phyloP scores from a whole-genome alignment of 2,888 invertebrate genomes.

The Luperina testacea region DNA sequence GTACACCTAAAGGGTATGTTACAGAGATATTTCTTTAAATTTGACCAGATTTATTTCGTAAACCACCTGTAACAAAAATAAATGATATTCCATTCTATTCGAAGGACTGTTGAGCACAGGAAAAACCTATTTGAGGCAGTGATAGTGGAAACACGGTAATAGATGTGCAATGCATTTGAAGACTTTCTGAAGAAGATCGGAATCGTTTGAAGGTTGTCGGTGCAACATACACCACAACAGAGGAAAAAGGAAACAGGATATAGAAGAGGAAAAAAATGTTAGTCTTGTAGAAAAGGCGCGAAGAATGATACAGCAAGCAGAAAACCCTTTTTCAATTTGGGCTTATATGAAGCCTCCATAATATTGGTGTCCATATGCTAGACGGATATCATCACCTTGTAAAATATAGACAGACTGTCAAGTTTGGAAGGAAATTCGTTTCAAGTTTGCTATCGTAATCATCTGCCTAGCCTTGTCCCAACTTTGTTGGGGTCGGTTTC shows the following conservation, averaged over 20 bases:
- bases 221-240: neutral
- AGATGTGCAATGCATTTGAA: neutral
- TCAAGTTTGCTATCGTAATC: conserved; percentile 24
- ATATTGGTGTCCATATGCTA: neutral
- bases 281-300: neutral
- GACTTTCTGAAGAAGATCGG: neutral
- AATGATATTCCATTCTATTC: neutral
- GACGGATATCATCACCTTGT: neutral
- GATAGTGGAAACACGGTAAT: neutral
- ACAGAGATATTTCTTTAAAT: neutral
- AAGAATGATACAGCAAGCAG: neutral
- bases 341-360: neutral
- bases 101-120: neutral
- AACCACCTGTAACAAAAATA: neutral
- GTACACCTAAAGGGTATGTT: no score
- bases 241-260: no score
- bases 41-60: neutral
- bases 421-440: conserved; percentile 13
- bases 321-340: neutral
- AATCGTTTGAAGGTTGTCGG: neutral
- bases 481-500: neutral
- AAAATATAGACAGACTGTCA: conserved; percentile 8
- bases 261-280: neutral
- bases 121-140: neutral
- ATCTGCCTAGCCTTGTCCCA: neutral